Percentiles rank a stretch among this genome's conserved stretches.
Evolutionary conservation across 2,797 vertebrate genomes (phyloP).

Genomic region (Valencia hispanica): DNA sequence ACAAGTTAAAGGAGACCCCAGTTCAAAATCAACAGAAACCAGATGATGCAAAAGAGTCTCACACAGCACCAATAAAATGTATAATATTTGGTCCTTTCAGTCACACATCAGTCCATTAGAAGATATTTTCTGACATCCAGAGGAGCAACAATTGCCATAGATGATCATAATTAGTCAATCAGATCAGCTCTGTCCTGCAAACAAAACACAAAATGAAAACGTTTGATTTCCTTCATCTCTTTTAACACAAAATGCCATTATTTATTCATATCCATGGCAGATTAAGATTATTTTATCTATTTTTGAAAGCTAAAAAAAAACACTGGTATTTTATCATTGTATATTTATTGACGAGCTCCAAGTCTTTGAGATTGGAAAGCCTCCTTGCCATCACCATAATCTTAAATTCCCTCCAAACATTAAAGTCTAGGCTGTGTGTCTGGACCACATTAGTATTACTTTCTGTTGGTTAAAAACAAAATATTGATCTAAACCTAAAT

Average conservation of each 20-base stretch:
- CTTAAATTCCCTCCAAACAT: too few species aligned
- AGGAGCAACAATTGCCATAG: constrained; percentile 1
- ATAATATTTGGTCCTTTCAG: constrained; percentile 33
- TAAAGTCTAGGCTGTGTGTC: too few species aligned
- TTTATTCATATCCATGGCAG: background rate
- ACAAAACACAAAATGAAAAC: constrained; percentile 19
- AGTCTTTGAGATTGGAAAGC: too few species aligned
- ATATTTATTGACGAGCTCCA: background rate
- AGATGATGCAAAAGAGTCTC: background rate
- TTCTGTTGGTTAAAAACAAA: background rate
- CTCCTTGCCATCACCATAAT: too few species aligned
- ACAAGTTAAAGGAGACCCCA: background rate
- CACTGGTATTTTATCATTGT: background rate
- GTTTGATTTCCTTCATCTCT: background rate
- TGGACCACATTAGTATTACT: too few species aligned
- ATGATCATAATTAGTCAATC: background rate
- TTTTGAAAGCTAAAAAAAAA: too few species aligned
- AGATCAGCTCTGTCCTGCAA: constrained; percentile 54
- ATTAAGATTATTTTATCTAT: background rate
- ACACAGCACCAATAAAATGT: background rate
- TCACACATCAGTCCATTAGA: constrained; percentile 5
- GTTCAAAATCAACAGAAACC: background rate
- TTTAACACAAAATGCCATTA: background rate
- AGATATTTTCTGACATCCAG: background rate
- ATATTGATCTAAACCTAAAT: background rate